phyloP scores from a whole-genome alignment of 2,888 invertebrate genomes.

The Brenthis ino region DNA sequence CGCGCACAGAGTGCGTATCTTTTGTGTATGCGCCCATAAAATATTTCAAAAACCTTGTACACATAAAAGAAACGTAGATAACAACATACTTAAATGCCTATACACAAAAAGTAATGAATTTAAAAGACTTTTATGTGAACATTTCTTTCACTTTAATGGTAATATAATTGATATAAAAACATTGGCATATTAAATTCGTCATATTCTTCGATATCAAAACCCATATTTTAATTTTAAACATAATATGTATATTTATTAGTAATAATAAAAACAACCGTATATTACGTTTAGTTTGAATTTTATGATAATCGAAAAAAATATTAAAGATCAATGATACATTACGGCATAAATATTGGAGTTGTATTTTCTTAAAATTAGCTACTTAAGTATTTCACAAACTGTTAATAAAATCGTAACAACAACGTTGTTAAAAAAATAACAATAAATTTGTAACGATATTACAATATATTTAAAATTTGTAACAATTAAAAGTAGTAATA shows the following conservation, averaged over 20 bases:
- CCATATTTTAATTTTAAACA: conserved; percentile 4
- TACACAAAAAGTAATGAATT: conserved; percentile 33
- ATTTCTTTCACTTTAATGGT: conserved; percentile 26
- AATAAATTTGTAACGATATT: too few species aligned
- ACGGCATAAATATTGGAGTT: neutral
- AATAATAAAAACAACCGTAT: conserved; percentile 13
- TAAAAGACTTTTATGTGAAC: conserved; percentile 28
- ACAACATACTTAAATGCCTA: conserved; percentile 30
- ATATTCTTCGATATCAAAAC: neutral
- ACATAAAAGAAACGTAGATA: conserved; percentile 29
- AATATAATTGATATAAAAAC: conserved; percentile 28
- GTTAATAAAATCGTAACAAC: too few species aligned
- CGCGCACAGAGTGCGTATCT: conserved; percentile 14
- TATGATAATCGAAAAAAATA: conserved; percentile 21
- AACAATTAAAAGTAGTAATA: too few species aligned
- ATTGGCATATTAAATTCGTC: conserved; percentile 26
- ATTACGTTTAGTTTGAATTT: conserved; percentile 11
- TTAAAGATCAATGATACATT: conserved; percentile 1
- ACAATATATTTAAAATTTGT: too few species aligned
- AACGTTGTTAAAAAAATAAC: too few species aligned
- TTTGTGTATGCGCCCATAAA: conserved; percentile 22
- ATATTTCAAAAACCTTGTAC: conserved; percentile 29
- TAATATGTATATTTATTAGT: neutral
- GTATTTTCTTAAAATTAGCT: conserved; percentile 1
- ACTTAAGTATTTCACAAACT: neutral